Base-by-base conservation (phyloP, 2,888 invertebrate species). In the Habrosyne pyritoides region DNA sequence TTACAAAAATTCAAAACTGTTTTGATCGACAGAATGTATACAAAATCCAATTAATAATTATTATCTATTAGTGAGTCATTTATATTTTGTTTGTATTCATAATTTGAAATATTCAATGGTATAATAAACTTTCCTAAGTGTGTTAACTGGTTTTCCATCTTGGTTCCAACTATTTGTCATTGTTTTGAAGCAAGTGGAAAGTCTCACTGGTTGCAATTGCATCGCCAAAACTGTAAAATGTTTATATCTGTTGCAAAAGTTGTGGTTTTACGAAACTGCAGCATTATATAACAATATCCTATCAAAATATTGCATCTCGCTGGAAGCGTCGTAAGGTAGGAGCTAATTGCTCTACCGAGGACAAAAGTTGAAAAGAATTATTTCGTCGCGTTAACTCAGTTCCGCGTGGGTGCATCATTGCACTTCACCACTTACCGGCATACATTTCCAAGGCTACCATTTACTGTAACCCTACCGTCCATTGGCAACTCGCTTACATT, bases 331-430 rank as follows among this genome's bases (percentile, higher is more conserved):
- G 14, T 42, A 42, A 42, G 36, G 36, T 14, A 42, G 42, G 7
- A 42, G 42, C 42, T 75, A 73, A 77, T 71, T 71, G 69, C 63
- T 63, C 64, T 62, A 67, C 59, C 64, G 68, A 60, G 65, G 59
- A 60, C 65, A 68, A 63, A 64, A 69, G 61, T 70, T 64, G 57
- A 63, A 71, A 68, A 67, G 64, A 68, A 70, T 75, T 75, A 75
- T 74, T 71, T 65, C 67, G 69, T 63, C 71, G 73, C 66, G 69
- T 73, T 70, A 69, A 71, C 69, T 74, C 57, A 65, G 66, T 73
- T 70, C 77, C 83, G 81, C 78, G 83, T 83, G 80, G 83, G 83
- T 71, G 77, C 78, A 71, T 71, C 72, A 73, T 60, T 82, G 81
- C 79, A 74, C 66, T 71, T 70, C 63, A 68, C 59, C 64, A 57